Conservation (phyloP, 2,888 invertebrate genomes). For the Melitaea athalia region DNA sequence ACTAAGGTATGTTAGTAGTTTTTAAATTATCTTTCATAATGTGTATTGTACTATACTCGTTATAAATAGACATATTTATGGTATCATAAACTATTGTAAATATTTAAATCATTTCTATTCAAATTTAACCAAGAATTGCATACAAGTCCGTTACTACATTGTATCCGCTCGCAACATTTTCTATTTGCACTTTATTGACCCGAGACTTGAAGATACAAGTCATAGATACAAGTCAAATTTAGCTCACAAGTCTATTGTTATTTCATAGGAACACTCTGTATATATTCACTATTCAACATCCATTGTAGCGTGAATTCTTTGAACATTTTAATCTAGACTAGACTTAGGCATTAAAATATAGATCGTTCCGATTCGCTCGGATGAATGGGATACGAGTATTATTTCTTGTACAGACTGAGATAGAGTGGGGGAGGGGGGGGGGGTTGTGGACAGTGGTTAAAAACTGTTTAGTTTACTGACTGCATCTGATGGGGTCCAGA, state of each 20-base stretch:
- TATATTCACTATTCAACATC: slow-evolving; percentile 14
- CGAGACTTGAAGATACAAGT: neutral
- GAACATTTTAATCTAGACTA: slow-evolving; percentile 44
- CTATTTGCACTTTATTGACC: neutral
- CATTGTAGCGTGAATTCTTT: slow-evolving; percentile 27
- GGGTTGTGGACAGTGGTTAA: slow-evolving; percentile 61
- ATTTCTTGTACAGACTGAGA: slow-evolving; percentile 53
- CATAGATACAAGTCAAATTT: slow-evolving; percentile 6
- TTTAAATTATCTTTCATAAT: too few species aligned
- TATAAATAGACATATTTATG: too few species aligned
- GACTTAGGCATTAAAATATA: slow-evolving; percentile 46
- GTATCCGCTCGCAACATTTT: neutral
- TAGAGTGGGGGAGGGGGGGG: slow-evolving; percentile 50
- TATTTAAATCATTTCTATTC: too few species aligned
- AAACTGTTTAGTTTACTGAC: slow-evolving; percentile 65
- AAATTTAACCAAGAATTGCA: neutral
- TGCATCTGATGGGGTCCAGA: slow-evolving; percentile 49
- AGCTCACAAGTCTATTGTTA: neutral
- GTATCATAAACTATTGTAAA: too few species aligned
- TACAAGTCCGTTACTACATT: neutral
- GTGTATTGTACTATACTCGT: too few species aligned
- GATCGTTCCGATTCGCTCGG: slow-evolving; percentile 36
- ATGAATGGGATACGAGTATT: slow-evolving; percentile 55
- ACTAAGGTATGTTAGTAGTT: too few species aligned
- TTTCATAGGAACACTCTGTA: slow-evolving; percentile 4